phyloP scores from a whole-genome alignment of 1,140 invertebrate genomes.

The Lineus longissimus region DNA sequence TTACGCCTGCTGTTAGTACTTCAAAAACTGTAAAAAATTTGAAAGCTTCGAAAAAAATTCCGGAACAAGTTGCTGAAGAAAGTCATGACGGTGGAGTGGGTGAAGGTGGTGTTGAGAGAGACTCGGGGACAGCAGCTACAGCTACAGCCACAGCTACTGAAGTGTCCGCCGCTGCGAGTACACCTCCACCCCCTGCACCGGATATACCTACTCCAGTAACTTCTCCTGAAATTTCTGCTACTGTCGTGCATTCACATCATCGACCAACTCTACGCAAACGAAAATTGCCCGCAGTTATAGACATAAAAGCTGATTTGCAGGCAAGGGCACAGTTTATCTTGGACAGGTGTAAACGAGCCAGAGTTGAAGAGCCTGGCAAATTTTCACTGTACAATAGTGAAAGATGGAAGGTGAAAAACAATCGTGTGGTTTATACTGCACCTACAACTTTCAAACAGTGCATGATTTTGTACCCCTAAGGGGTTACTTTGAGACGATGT shows the following conservation, averaged over 20 bases:
- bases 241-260: not conserved
- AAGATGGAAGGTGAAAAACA: conserved; percentile 4
- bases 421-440: conserved; percentile 2
- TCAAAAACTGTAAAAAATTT: too few relatives aligned
- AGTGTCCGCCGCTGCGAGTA: too few relatives aligned
- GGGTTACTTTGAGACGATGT: too few relatives aligned
- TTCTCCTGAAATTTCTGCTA: not conserved
- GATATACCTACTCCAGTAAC: not conserved
- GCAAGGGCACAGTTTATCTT: not conserved
- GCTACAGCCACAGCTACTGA: too few relatives aligned
- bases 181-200: not conserved
- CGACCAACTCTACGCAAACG: not conserved
- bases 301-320: too few relatives aligned
- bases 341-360: not conserved
- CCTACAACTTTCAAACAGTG: not conserved
- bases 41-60: too few relatives aligned
- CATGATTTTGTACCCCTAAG: conserved; percentile 1
- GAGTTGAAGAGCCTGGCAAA: not conserved
- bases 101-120: too few relatives aligned
- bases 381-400: conserved; percentile 4
- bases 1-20: too few relatives aligned
- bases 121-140: too few relatives aligned
- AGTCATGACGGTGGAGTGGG: too few relatives aligned
- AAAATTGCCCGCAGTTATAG: too few relatives aligned
- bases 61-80: too few relatives aligned